Evolutionary conservation across 2,113 vertebrate species (phyloP).

Genomic region (Dissostichus mawsoni): DNA sequence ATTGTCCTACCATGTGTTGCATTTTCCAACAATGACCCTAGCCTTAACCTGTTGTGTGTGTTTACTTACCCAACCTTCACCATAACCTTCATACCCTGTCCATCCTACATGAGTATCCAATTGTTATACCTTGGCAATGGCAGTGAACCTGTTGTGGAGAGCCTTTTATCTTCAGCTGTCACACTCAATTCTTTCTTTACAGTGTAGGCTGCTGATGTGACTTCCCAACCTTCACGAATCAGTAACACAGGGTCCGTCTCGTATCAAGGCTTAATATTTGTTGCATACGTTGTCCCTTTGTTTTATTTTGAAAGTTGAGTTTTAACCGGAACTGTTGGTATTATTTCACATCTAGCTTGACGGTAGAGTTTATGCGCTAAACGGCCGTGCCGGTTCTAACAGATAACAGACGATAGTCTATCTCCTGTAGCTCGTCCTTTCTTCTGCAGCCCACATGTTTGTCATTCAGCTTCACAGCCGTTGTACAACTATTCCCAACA

Average conservation of each 20-base stretch:
- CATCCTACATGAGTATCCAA: background rate
- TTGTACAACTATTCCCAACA: background rate
- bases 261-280: no score
- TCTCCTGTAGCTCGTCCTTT: background rate
- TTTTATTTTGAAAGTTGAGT: conserved; percentile 19
- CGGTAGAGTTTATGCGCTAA: no score
- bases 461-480: background rate
- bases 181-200: no score
- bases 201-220: background rate
- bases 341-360: background rate
- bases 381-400: background rate
- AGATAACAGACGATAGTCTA: background rate
- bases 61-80: background rate
- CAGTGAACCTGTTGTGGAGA: background rate
- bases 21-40: no score
- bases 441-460: background rate
- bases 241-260: background rate
- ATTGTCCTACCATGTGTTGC: no score
- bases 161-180: background rate
- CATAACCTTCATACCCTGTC: background rate
- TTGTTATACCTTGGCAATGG: background rate
- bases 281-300: background rate
- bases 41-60: background rate
- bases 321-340: background rate
- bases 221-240: background rate